phyloP scores from a whole-genome alignment of 2,113 vertebrate species.

The Rattus norvegicus region DNA sequence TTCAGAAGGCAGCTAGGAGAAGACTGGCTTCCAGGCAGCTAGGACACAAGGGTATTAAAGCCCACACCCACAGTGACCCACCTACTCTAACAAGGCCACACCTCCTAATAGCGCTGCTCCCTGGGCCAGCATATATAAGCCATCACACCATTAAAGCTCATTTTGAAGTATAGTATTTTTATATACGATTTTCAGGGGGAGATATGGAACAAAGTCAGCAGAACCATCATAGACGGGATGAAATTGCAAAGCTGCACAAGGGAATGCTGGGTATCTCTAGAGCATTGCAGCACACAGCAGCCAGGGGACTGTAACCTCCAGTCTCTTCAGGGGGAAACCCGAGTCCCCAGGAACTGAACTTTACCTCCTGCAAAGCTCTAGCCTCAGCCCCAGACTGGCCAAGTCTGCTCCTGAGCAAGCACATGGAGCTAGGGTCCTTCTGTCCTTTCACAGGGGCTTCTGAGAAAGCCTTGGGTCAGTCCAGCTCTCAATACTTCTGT shows the following conservation, averaged over 20 bases:
- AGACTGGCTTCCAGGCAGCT: too few relatives aligned
- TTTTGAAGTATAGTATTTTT: neutral
- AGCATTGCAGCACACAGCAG: neutral
- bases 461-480: neutral
- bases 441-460: neutral
- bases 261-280: neutral
- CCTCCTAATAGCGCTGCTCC: too few relatives aligned
- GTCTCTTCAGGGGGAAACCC: neutral
- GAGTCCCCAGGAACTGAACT: neutral
- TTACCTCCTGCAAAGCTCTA: neutral
- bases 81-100: too few relatives aligned
- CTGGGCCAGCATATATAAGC: too few relatives aligned
- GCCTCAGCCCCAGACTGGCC: neutral
- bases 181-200: neutral
- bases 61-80: too few relatives aligned
- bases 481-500: neutral
- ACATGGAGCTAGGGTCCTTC: too few relatives aligned
- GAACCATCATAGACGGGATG: neutral
- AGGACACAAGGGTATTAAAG: too few relatives aligned
- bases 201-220: neutral
- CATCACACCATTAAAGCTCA: too few relatives aligned
- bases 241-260: too few relatives aligned
- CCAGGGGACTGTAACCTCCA: neutral
- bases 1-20: too few relatives aligned
- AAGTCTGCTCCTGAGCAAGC: neutral